Conservation (phyloP, 2,888 invertebrate species). For the Eupithecia centaureata region DNA sequence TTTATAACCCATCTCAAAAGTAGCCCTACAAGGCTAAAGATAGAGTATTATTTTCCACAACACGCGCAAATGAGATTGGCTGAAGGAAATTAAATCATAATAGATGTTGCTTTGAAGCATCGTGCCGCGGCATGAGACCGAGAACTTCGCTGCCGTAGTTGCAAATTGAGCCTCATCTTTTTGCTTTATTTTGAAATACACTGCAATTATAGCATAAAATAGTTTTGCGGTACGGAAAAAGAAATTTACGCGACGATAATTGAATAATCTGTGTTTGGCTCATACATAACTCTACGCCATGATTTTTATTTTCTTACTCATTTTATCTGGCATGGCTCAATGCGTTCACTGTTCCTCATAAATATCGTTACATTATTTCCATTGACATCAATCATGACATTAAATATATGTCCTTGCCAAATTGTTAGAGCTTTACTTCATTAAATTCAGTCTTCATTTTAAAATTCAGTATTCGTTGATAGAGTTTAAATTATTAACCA, state of each 20-base stretch:
- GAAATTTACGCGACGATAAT: not conserved
- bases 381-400: too few species aligned
- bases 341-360: too few species aligned
- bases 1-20: not conserved
- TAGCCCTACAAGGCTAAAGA: not conserved
- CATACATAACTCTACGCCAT: not conserved
- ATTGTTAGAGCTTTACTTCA: too few species aligned
- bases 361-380: too few species aligned
- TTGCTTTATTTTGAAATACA: constrained; percentile 5
- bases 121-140: constrained; percentile 52
- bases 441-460: too few species aligned
- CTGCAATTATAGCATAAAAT: not conserved
- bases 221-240: not conserved
- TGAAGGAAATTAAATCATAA: constrained; percentile 58
- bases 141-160: not conserved
- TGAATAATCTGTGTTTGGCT: not conserved
- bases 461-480: too few species aligned
- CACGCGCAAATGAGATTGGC: constrained; percentile 33
- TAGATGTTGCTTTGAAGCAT: constrained; percentile 54
- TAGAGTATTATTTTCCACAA: constrained; percentile 16
- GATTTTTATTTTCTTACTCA: not conserved
- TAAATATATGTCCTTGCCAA: too few species aligned
- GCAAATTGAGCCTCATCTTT: constrained; percentile 10
- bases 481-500: too few species aligned
- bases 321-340: too few species aligned